Percentiles rank a stretch among this genome's conserved stretches.
Conservation (phyloP, 2,888 invertebrate species). For the Synanthedon tipuliformis region DNA sequence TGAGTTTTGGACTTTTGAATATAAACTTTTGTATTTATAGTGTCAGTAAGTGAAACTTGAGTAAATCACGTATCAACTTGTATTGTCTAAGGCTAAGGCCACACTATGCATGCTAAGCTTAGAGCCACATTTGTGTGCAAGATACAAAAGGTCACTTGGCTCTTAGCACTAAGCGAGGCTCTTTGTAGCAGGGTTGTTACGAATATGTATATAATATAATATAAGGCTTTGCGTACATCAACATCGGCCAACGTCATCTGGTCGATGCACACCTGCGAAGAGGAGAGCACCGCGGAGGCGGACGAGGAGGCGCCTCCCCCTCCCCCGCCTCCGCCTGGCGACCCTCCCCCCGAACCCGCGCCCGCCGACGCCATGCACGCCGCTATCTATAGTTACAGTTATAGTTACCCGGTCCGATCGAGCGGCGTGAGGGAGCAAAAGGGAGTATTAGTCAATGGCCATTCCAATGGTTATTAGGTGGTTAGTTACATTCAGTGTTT, state of each 20-base stretch:
- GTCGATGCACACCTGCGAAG: conserved; percentile 83
- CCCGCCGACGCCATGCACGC: conserved; percentile 46
- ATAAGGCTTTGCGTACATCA: conserved; percentile 65
- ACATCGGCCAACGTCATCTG: conserved; percentile 80
- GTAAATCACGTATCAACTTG: no score
- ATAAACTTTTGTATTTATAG: no score
- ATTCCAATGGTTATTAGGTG: no score
- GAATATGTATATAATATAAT: not conserved
- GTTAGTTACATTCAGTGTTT: no score
- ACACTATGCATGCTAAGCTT: no score
- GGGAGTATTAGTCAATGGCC: not conserved
- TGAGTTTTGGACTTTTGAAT: no score
- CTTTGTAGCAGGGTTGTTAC: no score
- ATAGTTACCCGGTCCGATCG: not conserved
- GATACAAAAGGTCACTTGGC: no score
- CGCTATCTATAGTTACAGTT: conserved; percentile 8
- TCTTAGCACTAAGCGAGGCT: no score
- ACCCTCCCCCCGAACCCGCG: conserved; percentile 10
- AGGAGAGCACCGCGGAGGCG: conserved; percentile 62
- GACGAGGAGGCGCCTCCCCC: conserved; percentile 35
- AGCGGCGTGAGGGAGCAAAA: not conserved
- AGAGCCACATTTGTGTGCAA: no score
- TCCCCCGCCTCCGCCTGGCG: conserved; percentile 14
- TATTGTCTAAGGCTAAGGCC: no score
- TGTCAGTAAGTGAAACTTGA: no score